Evolutionary conservation across 2,113 vertebrate genomes (phyloP).

Genomic region (Carassius gibelio): DNA sequence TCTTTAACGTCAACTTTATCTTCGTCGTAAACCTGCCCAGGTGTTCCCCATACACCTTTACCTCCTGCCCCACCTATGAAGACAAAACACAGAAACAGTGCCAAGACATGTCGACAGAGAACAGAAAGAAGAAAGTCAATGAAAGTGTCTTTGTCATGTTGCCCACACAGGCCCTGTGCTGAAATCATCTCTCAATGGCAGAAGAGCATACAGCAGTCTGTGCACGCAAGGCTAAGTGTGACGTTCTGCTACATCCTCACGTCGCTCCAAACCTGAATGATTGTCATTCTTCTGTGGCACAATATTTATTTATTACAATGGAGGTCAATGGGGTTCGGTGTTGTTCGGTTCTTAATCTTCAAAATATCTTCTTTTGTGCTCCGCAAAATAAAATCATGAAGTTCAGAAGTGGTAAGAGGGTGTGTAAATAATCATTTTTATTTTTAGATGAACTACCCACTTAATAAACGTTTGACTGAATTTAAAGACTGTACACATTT

Average conservation of each 20-base stretch:
- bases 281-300: background rate
- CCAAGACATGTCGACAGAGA: background rate
- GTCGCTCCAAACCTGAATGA: background rate
- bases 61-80: slow-evolving; percentile 91
- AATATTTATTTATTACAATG: background rate
- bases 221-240: background rate
- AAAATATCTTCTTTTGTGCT: background rate
- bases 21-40: slow-evolving; percentile 91
- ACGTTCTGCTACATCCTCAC: background rate
- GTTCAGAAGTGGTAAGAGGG: background rate
- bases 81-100: background rate
- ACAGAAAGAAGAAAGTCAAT: background rate
- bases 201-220: background rate
- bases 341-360: background rate
- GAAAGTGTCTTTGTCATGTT: background rate
- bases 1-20: slow-evolving; percentile 91
- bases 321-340: background rate
- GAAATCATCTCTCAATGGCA: background rate
- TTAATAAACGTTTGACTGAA: no score
- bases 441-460: no score
- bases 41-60: slow-evolving; percentile 97
- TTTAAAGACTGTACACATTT: no score
- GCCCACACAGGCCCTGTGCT: background rate
- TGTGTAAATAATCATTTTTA: no score
- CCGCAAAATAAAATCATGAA: background rate